Percentiles rank a stretch among this genome's conserved stretches.
phyloP scores from a whole-genome alignment of 2,113 vertebrate species.

The Perognathus longimembris region DNA sequence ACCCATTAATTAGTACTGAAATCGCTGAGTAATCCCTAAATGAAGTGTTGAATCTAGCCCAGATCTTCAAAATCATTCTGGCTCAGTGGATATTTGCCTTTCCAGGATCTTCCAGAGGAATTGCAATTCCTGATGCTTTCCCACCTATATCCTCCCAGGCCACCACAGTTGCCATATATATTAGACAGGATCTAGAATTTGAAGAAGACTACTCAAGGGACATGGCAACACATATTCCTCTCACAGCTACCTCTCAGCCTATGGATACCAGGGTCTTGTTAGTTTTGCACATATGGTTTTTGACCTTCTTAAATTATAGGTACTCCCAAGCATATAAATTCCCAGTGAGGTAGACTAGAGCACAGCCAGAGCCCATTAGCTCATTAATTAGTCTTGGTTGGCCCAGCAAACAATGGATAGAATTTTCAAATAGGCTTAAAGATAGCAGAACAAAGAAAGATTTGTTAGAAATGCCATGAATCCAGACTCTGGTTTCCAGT shows the following conservation, averaged over 20 bases:
- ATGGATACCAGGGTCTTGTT: not conserved
- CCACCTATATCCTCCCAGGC: not conserved
- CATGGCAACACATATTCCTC: not conserved
- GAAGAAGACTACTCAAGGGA: not conserved
- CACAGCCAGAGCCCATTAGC: not conserved
- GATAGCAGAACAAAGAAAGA: not conserved
- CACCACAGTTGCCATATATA: not conserved
- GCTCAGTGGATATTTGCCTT: not conserved
- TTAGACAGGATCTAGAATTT: not conserved
- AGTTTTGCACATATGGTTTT: not conserved
- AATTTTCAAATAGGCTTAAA: not conserved
- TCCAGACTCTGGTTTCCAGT: not conserved
- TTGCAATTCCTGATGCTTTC: not conserved
- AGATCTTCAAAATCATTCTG: conserved; percentile 4
- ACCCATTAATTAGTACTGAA: not conserved
- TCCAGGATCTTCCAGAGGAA: not conserved
- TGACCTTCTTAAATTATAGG: not conserved
- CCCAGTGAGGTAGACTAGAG: not conserved
- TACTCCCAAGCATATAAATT: not conserved
- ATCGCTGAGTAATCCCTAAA: not conserved
- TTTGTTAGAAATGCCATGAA: not conserved
- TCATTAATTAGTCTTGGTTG: not conserved
- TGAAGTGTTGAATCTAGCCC: not conserved
- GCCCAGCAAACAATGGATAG: not conserved
- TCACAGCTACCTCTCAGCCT: not conserved